Conservation (phyloP, 1,140 invertebrate species). For the Cydia pomonella region DNA sequence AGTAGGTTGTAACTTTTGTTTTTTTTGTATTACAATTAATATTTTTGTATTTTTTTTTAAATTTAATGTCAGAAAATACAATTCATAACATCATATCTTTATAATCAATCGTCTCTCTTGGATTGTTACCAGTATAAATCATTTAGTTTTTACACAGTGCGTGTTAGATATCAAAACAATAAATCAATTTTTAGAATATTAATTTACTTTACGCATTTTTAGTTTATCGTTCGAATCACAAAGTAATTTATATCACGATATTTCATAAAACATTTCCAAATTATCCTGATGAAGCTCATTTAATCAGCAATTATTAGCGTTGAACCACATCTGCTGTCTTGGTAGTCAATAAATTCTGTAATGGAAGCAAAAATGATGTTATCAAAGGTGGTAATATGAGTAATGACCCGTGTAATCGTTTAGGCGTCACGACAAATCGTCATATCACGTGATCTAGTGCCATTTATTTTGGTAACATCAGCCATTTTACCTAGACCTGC, state of each 20-base stretch:
- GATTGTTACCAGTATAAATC: no score
- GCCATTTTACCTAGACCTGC: slow-evolving; percentile 47
- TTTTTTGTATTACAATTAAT: no score
- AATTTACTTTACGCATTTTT: neutral
- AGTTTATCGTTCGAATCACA: neutral
- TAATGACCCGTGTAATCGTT: slow-evolving; percentile 72
- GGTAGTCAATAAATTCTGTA: slow-evolving; percentile 47
- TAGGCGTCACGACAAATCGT: slow-evolving; percentile 72
- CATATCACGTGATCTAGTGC: slow-evolving; percentile 64
- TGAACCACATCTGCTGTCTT: slow-evolving; percentile 12
- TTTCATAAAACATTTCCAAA: neutral
- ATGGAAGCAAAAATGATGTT: slow-evolving; percentile 66
- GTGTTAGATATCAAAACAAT: neutral
- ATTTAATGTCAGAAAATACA: no score
- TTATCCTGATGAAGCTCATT: slow-evolving; percentile 4
- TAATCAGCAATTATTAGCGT: neutral
- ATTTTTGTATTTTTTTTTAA: no score
- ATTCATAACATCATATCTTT: no score
- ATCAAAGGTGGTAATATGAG: slow-evolving; percentile 76
- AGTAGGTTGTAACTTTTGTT: no score
- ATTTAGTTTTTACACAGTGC: neutral
- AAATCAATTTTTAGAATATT: neutral
- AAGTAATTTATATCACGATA: neutral
- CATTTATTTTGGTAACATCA: slow-evolving; percentile 57
- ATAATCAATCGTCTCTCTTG: no score